A percentile compares a stretch with the other conserved stretches of the same genome.
Evolutionary conservation across 2,797 vertebrate species (phyloP).

Genomic region (Pipistrellus kuhlii): DNA sequence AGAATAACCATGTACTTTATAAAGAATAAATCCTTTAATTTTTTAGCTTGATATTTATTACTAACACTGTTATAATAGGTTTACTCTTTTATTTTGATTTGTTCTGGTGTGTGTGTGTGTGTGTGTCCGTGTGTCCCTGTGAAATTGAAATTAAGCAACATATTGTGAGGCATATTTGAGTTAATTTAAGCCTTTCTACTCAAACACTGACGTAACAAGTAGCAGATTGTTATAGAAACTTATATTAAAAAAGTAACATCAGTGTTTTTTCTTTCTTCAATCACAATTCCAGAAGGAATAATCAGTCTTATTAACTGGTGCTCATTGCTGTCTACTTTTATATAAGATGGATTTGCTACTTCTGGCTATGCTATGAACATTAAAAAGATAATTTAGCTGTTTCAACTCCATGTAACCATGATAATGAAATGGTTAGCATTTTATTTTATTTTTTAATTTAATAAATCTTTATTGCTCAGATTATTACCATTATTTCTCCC

Average conservation of each 20-base stretch:
- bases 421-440: conserved; percentile 18
- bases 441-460: no score
- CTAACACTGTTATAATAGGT: conserved; percentile 1
- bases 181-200: conserved; percentile 3
- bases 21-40: conserved; percentile 47
- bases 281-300: conserved; percentile 21
- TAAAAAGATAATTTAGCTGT: conserved; percentile 8
- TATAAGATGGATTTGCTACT: not conserved
- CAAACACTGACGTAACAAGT: conserved; percentile 12
- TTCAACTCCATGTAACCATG: not conserved
- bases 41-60: conserved; percentile 36
- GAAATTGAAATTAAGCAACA: conserved; percentile 48
- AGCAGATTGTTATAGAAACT: not conserved
- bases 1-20: conserved; percentile 29
- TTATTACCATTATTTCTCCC: no score
- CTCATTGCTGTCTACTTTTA: conserved; percentile 6
- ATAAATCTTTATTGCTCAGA: no score
- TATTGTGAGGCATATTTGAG: conserved; percentile 28
- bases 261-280: not conserved
- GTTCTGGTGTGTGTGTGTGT: not conserved
- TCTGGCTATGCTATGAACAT: not conserved
- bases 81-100: conserved; percentile 19
- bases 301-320: not conserved
- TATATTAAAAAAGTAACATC: not conserved
- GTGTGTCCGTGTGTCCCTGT: not conserved